Percentiles rank a stretch among this genome's conserved stretches.
phyloP scores from a whole-genome alignment of 2,797 vertebrate species.

The Lithobates pipiens region DNA sequence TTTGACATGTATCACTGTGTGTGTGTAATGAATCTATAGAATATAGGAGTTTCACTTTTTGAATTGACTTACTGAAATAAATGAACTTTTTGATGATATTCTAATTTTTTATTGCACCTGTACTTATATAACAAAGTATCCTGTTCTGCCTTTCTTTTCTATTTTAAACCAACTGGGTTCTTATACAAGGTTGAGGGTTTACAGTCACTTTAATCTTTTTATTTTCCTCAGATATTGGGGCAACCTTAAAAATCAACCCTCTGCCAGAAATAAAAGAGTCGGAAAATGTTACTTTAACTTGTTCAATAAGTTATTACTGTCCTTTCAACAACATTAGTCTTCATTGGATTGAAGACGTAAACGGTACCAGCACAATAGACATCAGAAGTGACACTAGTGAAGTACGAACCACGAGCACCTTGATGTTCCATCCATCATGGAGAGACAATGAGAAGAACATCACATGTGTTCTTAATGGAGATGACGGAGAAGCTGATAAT shows the following conservation, averaged over 20 bases:
- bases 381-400: background rate
- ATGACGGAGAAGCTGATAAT: background rate
- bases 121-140: too few relatives aligned
- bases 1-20: too few relatives aligned
- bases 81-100: too few relatives aligned
- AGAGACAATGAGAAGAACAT: constrained; percentile 38
- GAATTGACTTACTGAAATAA: too few relatives aligned
- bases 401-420: constrained; percentile 17
- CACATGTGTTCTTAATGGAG: background rate
- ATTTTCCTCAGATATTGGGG: constrained; percentile 27
- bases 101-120: too few relatives aligned
- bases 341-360: constrained; percentile 38
- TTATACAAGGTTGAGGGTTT: too few relatives aligned
- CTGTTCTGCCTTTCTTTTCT: too few relatives aligned
- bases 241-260: background rate
- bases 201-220: background rate
- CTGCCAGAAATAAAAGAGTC: background rate
- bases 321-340: constrained; percentile 26
- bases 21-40: too few relatives aligned
- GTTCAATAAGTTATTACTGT: constrained; percentile 63
- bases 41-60: too few relatives aligned
- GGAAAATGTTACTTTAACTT: constrained; percentile 24
- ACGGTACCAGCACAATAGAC: background rate
- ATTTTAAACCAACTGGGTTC: too few relatives aligned
- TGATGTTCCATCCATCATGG: constrained; percentile 45